phyloP scores from a whole-genome alignment of 64 coral and sea anemone species.

The Montipora capricornis region DNA sequence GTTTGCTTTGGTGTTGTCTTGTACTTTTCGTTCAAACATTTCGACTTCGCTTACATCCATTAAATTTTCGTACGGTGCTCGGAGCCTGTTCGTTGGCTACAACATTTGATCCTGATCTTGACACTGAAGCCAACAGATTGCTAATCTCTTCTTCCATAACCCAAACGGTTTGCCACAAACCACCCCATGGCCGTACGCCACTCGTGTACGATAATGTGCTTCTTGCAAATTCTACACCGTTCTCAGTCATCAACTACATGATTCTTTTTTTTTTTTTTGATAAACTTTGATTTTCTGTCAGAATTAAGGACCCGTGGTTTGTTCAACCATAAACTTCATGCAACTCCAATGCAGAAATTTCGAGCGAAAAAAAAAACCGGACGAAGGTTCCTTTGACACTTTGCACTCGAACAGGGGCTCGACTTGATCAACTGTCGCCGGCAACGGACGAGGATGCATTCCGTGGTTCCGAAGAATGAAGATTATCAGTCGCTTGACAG shows the following conservation, averaged over 20 bases:
- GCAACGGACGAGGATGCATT: too few relatives aligned
- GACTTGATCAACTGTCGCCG: too few relatives aligned
- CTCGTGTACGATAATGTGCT: neutral
- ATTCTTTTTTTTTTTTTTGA: neutral
- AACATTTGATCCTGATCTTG: too few relatives aligned
- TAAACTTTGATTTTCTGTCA: neutral
- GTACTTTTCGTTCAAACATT: too few relatives aligned
- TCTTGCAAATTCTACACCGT: conserved; percentile 34
- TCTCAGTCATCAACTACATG: neutral
- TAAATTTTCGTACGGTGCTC: neutral
- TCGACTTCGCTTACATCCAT: neutral
- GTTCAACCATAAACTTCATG: neutral
- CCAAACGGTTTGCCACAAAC: too few relatives aligned
- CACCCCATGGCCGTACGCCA: neutral
- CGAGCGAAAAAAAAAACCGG: neutral
- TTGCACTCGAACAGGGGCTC: neutral
- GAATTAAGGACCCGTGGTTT: too few relatives aligned
- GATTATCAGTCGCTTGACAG: too few relatives aligned
- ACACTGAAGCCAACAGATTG: neutral
- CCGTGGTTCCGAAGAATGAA: too few relatives aligned
- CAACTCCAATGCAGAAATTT: conserved; percentile 36
- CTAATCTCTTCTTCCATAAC: neutral
- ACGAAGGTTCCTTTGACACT: neutral
- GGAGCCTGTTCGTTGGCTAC: neutral
- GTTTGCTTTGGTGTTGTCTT: too few relatives aligned